Conservation (phyloP, 2,797 vertebrate genomes). For the Etheostoma perlongum region DNA sequence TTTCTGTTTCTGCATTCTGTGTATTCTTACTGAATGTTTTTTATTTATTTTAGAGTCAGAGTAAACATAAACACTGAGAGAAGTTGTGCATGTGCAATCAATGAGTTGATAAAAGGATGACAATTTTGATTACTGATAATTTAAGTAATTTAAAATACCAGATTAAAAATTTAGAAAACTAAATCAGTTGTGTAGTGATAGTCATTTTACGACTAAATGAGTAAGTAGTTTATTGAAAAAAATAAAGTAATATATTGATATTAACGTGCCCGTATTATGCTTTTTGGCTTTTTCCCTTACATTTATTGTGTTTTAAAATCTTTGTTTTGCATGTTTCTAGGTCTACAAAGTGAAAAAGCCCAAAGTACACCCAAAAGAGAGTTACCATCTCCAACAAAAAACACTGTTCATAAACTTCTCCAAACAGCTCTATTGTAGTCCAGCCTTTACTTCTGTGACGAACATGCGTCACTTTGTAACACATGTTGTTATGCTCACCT, state of each 20-base stretch:
- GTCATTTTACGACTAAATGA: background rate
- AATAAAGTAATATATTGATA: background rate
- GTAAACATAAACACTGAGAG: background rate
- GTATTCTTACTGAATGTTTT: background rate
- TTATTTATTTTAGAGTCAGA: background rate
- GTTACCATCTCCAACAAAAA: too few relatives aligned
- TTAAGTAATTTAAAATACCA: background rate
- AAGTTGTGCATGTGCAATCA: slow-evolving; percentile 1
- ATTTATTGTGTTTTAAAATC: too few relatives aligned
- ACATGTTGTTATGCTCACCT: too few relatives aligned
- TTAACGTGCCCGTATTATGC: too few relatives aligned
- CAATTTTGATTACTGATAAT: background rate
- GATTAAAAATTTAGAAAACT: background rate
- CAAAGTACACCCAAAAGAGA: too few relatives aligned
- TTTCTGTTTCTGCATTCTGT: slow-evolving; percentile 22
- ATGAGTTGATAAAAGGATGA: background rate
- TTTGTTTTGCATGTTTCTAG: too few relatives aligned
- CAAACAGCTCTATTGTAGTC: too few relatives aligned
- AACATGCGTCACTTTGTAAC: too few relatives aligned
- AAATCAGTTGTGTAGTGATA: background rate
- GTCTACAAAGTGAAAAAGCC: too few relatives aligned
- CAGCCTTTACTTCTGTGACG: too few relatives aligned
- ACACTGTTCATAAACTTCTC: too few relatives aligned
- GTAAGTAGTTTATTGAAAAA: background rate
- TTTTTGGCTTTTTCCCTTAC: too few relatives aligned